phyloP scores from a whole-genome alignment of 2,888 invertebrate species.

The Molorchus minor region DNA sequence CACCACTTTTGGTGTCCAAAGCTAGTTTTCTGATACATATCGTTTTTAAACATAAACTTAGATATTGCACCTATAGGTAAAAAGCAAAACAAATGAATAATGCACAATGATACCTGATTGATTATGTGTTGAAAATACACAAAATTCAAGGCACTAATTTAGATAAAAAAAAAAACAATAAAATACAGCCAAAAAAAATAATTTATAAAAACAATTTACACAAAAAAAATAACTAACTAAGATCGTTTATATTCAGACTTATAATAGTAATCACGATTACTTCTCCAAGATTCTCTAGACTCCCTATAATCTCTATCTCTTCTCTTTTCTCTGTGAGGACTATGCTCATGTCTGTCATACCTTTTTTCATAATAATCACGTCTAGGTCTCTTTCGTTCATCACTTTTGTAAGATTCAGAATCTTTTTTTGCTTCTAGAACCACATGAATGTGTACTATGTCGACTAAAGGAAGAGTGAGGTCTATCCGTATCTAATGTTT shows the following conservation, averaged over 20 bases:
- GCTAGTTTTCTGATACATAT: no score
- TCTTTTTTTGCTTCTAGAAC: conserved; percentile 15
- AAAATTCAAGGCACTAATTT: no score
- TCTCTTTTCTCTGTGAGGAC: conserved; percentile 9
- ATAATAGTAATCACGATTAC: conserved; percentile 18
- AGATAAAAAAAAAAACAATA: no score
- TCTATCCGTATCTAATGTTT: conserved; percentile 5
- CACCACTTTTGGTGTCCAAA: no score
- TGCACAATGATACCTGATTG: no score
- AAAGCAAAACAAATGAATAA: no score
- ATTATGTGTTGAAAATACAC: no score
- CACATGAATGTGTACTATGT: conserved; percentile 15
- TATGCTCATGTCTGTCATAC: conserved; percentile 5
- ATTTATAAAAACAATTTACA: conserved; percentile 11
- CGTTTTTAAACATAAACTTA: no score
- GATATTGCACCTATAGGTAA: no score
- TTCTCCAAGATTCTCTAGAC: conserved; percentile 14
- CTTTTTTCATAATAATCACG: conserved; percentile 8
- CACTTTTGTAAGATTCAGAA: conserved; percentile 5
- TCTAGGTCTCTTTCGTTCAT: neutral
- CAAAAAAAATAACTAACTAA: conserved; percentile 2
- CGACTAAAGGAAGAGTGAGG: conserved; percentile 14
- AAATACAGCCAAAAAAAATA: no score
- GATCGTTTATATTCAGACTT: conserved; percentile 31
- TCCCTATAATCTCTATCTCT: conserved; percentile 20